Conservation (phyloP, 2,113 vertebrate genomes). For the Dermatemys mawii region DNA sequence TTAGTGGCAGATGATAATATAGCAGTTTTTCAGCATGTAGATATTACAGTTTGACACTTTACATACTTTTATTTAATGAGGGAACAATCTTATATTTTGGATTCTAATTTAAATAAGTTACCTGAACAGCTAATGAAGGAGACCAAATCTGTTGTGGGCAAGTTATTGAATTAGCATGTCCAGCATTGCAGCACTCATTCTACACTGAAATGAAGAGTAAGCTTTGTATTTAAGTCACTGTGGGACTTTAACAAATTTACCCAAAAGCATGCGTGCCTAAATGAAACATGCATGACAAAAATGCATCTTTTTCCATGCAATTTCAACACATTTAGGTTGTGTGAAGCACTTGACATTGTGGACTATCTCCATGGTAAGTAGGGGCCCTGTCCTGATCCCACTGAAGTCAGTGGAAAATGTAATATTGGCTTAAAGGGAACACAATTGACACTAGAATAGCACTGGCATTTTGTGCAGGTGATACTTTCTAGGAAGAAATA, state of each 20-base stretch:
- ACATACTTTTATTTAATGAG: not conserved
- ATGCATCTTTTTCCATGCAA: not conserved
- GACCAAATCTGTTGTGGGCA: not conserved
- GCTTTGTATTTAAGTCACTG: not conserved
- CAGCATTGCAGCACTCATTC: not conserved
- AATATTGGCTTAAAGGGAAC: not conserved
- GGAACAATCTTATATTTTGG: not conserved
- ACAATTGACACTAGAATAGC: not conserved
- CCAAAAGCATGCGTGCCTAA: not conserved
- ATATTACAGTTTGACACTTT: not conserved
- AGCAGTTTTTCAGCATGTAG: not conserved
- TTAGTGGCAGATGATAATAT: not conserved
- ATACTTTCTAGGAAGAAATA: not conserved
- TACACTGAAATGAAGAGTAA: slow-evolving; percentile 11
- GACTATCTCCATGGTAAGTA: not conserved
- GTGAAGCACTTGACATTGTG: not conserved
- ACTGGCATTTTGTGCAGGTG: not conserved
- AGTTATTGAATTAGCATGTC: not conserved
- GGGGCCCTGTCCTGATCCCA: not conserved
- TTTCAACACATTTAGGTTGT: not conserved
- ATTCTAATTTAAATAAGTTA: too few species aligned
- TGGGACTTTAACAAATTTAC: not conserved
- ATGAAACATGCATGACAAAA: not conserved
- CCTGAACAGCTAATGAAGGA: not conserved
- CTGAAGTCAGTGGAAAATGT: not conserved